Evolutionary conservation across 92 coral and sea anemone genomes (phyloP).

Genomic region (Palythoa grandis): DNA sequence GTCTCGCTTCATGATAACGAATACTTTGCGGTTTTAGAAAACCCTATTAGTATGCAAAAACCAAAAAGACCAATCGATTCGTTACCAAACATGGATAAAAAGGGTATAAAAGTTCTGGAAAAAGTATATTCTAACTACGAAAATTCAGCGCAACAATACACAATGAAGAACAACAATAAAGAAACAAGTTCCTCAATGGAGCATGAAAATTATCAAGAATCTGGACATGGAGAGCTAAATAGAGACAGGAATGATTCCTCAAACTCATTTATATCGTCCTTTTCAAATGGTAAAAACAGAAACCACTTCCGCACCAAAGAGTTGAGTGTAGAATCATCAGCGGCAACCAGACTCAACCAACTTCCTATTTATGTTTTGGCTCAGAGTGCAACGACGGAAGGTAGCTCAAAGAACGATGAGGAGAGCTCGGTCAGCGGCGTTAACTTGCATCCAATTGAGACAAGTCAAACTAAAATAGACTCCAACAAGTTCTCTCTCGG

Average conservation of each 20-base stretch:
- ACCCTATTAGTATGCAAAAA: too few relatives aligned
- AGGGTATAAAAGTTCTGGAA: not conserved
- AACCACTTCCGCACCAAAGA: not conserved
- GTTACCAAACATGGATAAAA: not conserved
- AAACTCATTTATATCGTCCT: not conserved
- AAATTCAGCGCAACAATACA: not conserved
- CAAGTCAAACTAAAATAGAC: not conserved
- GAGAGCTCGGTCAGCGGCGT: not conserved
- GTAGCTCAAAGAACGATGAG: not conserved
- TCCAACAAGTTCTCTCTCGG: constrained; percentile 2
- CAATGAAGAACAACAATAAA: not conserved
- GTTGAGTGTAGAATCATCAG: not conserved
- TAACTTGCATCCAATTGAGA: not conserved
- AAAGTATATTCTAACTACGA: not conserved
- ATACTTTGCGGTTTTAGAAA: not conserved
- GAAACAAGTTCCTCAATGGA: not conserved
- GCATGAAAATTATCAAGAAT: not conserved
- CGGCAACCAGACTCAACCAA: not conserved
- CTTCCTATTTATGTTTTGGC: constrained; percentile 5
- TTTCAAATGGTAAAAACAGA: not conserved
- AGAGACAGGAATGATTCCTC: not conserved
- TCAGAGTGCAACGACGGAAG: not conserved
- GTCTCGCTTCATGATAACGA: not conserved
- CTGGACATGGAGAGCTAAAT: not conserved
- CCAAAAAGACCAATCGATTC: too few relatives aligned